phyloP scores from a whole-genome alignment of 2,797 vertebrate species.

The Mionectes olivaceus region DNA sequence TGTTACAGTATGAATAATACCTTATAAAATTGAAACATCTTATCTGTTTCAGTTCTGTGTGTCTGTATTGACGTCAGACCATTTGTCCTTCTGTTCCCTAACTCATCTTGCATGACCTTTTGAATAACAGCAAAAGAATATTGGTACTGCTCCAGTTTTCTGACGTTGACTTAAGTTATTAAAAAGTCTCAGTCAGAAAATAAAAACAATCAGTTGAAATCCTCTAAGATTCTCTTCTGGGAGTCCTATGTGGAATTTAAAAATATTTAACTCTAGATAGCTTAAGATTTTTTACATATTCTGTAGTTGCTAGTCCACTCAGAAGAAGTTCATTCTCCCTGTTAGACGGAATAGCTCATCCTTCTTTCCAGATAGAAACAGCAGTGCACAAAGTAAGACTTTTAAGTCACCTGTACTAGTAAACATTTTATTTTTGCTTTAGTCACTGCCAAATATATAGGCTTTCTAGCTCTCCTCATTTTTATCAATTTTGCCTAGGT shows the following conservation, averaged over 20 bases:
- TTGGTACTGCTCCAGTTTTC: slow-evolving; percentile 50
- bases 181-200: slow-evolving; percentile 37
- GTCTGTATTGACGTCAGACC: slow-evolving; percentile 26
- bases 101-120: slow-evolving; percentile 41
- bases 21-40: slow-evolving; percentile 3
- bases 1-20: slow-evolving; percentile 3
- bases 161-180: slow-evolving; percentile 30
- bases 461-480: neutral
- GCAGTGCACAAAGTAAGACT: neutral
- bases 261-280: slow-evolving; percentile 12
- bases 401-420: neutral
- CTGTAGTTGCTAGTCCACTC: neutral
- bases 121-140: slow-evolving; percentile 26
- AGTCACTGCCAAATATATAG: neutral
- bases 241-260: neutral
- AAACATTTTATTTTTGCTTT: neutral
- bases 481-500: neutral
- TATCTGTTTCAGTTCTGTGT: slow-evolving; percentile 9
- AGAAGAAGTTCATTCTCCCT: neutral
- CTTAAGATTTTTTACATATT: neutral
- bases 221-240: slow-evolving; percentile 17
- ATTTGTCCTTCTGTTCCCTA: slow-evolving; percentile 32
- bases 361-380: neutral
- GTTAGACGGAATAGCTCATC: neutral
- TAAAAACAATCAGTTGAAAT: slow-evolving; percentile 33